These are phyloP conservation scores for Parotia lawesii DNA, from an alignment of 2,113 vertebrate species.

Conservation along the genomic window DNA sequence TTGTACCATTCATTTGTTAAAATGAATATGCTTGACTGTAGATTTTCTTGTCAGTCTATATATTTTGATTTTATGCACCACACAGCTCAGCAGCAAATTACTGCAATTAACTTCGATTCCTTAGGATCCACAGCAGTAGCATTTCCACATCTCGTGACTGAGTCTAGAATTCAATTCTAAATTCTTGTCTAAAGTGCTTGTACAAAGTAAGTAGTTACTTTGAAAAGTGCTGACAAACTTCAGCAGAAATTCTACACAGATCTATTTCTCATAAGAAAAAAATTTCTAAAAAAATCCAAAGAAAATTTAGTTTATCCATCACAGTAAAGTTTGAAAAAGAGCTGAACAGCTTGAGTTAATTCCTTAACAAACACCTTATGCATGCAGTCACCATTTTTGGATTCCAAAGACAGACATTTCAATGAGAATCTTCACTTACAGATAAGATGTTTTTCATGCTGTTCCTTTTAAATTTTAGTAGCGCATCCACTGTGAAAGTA, in stretches of 20 bases:
- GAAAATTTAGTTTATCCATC: neutral
- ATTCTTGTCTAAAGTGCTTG: neutral
- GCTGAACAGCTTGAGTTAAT: neutral
- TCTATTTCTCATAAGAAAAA: neutral
- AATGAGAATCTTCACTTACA: neutral
- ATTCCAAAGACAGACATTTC: neutral
- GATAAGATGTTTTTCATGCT: conserved; percentile 10
- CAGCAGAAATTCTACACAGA: neutral
- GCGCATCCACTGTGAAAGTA: neutral
- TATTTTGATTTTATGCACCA: conserved; percentile 15
- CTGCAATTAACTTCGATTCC: conserved; percentile 26
- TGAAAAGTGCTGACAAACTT: neutral
- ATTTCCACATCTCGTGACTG: neutral
- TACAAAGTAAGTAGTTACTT: neutral
- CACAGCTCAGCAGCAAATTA: conserved; percentile 21
- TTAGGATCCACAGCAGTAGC: neutral
- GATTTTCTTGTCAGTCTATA: conserved; percentile 23
- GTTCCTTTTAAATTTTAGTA: conserved; percentile 18
- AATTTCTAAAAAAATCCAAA: neutral
- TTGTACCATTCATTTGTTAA: neutral
- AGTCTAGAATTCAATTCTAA: neutral
- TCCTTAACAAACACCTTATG: conserved; percentile 3
- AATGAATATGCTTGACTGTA: neutral
- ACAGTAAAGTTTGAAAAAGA: neutral
- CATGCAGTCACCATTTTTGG: neutral